Evolutionary conservation across 2,113 vertebrate genomes (phyloP), one percentile per base, ranked within the genome.

Genomic region (Prionailurus viverrinus): DNA sequence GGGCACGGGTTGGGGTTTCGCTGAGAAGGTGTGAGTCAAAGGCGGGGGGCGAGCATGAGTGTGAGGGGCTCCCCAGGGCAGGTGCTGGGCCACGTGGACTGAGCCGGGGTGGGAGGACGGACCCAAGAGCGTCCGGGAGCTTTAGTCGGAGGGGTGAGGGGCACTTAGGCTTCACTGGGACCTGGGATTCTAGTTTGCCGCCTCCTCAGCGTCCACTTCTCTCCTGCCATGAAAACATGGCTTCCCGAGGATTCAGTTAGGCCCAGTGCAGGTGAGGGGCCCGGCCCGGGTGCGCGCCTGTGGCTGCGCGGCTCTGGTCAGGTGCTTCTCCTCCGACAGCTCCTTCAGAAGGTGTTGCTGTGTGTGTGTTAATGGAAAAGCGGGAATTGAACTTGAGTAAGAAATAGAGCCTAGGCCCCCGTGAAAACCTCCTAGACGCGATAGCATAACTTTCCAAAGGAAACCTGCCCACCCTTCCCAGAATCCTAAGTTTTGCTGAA

Each of bases 251-350:
- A 4, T 36, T 7, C 2, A 3, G 7, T 9, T 3, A n/a, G 63
- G 45, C 21, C 31, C 61, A 5, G 13, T 1, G 0, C 45, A 33
- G 74, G n/a, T 13, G 53, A 8, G 0, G 25, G 71, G 55, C 39
- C 69, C 1, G 0, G 27, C 1, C 0, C 6, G 16, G 53, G 15
- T 29, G 21, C 19, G 41, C 15, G 13, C 41, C 21, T 0, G 1
- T 0, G 0, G 55, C 13, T 5, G 14, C 12, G 1, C 12, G 14
- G 63, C 2, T 7, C 39, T 5, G 2, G 3, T 1, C 16, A 19
- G 53, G 58, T 36, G 58, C 66, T 7, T 2, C 14, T 25, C 36
- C 12, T 39, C 45, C 10, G 13, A 36, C 19, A 12, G 23, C 4
- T n/a, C 51, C 31, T n/a, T 65, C 4, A 0, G 36, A 18, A 1